These are phyloP conservation scores for Stenolophus ochropezus DNA, from an alignment of 2,888 invertebrate genomes.

Conservation along the genomic window DNA sequence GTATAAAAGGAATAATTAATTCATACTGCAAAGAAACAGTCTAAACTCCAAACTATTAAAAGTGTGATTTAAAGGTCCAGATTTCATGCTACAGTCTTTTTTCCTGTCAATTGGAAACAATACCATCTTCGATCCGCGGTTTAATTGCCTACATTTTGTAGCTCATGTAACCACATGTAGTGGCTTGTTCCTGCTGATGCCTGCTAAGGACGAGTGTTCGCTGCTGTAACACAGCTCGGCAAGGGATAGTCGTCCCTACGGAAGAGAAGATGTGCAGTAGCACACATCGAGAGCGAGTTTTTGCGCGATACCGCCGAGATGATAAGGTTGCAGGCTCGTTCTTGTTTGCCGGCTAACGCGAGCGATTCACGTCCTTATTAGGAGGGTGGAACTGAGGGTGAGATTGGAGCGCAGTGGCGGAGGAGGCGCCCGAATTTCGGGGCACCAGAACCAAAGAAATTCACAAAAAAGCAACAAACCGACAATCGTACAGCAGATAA, in stretches of 20 bases:
- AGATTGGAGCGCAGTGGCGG: constrained; percentile 40
- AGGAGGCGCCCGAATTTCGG: not conserved
- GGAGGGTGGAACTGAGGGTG: constrained; percentile 37
- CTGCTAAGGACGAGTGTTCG: not conserved
- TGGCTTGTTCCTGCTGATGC: constrained; percentile 32
- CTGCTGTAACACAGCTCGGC: not conserved
- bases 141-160: constrained; percentile 56
- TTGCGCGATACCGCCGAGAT: constrained; percentile 47
- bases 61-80: no score
- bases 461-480: not conserved
- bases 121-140: not conserved
- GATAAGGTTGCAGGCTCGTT: constrained; percentile 43
- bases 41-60: no score
- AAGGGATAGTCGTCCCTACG: constrained; percentile 5
- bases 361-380: constrained; percentile 59
- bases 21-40: not conserved
- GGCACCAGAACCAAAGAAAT: not conserved
- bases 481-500: no score
- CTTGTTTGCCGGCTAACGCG: constrained; percentile 57
- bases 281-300: constrained; percentile 43
- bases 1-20: not conserved
- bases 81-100: not conserved
- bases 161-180: constrained; percentile 40
- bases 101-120: constrained; percentile 11
- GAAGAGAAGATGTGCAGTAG: constrained; percentile 12